Conservation (phyloP, 2,113 vertebrate species). For the Alethe diademata region DNA sequence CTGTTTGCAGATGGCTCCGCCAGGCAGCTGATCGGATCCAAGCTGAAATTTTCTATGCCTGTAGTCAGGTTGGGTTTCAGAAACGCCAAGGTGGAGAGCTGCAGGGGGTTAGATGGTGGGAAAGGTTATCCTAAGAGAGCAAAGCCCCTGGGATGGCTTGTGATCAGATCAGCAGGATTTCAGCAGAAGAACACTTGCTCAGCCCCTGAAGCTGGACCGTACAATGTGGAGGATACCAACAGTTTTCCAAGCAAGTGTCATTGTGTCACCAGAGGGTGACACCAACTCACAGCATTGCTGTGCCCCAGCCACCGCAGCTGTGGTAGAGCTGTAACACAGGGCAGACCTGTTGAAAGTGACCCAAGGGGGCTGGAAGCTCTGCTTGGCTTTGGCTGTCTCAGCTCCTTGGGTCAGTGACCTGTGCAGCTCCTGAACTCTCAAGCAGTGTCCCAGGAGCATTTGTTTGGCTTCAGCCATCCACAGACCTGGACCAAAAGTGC, state of each 20-base stretch:
- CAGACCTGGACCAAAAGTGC: not conserved
- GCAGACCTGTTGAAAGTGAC: not conserved
- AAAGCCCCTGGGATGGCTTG: not conserved
- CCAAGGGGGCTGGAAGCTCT: not conserved
- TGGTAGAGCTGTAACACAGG: accelerated
- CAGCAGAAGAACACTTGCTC: not conserved
- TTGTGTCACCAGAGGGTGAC: not conserved
- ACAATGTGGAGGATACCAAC: accelerated
- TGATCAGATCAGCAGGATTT: not conserved
- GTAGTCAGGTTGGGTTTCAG: not conserved
- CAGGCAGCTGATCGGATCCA: not conserved
- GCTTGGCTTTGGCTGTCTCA: not conserved
- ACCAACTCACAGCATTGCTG: not conserved
- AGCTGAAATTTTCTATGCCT: not conserved
- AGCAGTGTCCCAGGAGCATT: accelerated
- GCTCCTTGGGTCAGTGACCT: not conserved
- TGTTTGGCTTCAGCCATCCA: not conserved
- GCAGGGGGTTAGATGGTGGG: accelerated
- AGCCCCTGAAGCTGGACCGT: not conserved
- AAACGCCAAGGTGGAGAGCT: not conserved
- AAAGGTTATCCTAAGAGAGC: not conserved
- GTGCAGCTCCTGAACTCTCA: accelerated
- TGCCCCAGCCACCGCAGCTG: not conserved
- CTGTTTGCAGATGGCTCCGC: not conserved
- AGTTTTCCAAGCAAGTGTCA: not conserved